These are phyloP conservation scores for Microtus pennsylvanicus DNA, from an alignment of 2,113 vertebrate genomes.

Conservation along the genomic window DNA sequence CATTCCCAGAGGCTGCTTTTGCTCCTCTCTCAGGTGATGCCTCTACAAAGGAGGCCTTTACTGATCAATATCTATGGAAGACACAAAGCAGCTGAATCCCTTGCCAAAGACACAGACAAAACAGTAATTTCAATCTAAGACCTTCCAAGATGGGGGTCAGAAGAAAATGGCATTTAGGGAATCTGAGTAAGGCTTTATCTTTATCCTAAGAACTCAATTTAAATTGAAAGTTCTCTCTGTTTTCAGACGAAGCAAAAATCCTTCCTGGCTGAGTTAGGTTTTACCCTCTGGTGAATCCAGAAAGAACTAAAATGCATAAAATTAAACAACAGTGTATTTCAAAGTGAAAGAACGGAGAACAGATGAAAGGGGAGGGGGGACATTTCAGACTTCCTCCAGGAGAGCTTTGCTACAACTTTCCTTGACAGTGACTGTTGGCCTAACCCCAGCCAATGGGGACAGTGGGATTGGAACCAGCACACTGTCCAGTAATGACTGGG, in stretches of 20 bases:
- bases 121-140: not conserved
- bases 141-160: not conserved
- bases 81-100: not conserved
- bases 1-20: not conserved
- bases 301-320: not conserved
- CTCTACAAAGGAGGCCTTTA: not conserved
- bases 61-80: not conserved
- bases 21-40: not conserved
- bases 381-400: constrained; percentile 62
- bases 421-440: constrained; percentile 79
- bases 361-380: constrained; percentile 51
- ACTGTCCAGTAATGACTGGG: constrained; percentile 76
- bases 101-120: not conserved
- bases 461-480: constrained; percentile 78
- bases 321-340: constrained; percentile 51
- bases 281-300: constrained; percentile 8
- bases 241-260: constrained; percentile 24
- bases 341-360: constrained; percentile 1
- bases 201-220: constrained; percentile 2
- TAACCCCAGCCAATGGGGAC: constrained; percentile 66
- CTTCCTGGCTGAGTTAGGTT: not conserved
- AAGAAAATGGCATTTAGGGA: not conserved
- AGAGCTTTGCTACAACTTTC: constrained; percentile 76
- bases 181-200: not conserved
- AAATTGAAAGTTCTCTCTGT: constrained; percentile 2